phyloP scores from a whole-genome alignment of 2,797 vertebrate species.

The Prionace glauca region DNA sequence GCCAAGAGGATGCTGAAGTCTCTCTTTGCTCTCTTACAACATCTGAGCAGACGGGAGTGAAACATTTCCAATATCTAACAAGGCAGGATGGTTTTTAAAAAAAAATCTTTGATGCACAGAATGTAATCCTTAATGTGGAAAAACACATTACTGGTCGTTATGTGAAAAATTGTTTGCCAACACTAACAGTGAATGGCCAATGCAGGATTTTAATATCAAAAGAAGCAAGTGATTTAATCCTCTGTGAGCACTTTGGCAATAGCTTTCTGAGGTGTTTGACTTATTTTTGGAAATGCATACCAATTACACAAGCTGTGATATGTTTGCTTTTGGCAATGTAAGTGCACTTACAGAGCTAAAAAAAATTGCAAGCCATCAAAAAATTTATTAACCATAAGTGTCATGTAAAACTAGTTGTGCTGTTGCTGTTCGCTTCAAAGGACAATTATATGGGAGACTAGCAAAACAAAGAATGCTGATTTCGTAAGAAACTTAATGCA shows the following conservation, averaged over 20 bases:
- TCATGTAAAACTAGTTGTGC: neutral
- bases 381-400: neutral
- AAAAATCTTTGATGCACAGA: neutral
- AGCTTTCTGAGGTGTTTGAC: neutral
- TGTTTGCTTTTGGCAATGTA: slow-evolving; percentile 20
- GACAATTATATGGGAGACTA: neutral
- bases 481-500: neutral
- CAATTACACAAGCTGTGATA: slow-evolving; percentile 19
- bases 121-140: neutral
- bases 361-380: slow-evolving; percentile 23
- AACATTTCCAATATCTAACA: neutral
- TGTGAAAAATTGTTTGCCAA: neutral
- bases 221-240: neutral
- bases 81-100: neutral
- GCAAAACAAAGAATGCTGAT: neutral
- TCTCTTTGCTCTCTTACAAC: neutral
- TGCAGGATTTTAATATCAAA: neutral
- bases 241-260: neutral
- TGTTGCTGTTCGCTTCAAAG: neutral
- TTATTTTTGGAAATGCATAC: neutral
- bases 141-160: neutral
- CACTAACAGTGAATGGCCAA: neutral
- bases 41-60: neutral
- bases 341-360: neutral
- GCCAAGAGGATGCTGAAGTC: slow-evolving; percentile 3